Evolutionary conservation across 2,888 invertebrate genomes (phyloP).

Genomic region (Phrixothrix hirtus): DNA sequence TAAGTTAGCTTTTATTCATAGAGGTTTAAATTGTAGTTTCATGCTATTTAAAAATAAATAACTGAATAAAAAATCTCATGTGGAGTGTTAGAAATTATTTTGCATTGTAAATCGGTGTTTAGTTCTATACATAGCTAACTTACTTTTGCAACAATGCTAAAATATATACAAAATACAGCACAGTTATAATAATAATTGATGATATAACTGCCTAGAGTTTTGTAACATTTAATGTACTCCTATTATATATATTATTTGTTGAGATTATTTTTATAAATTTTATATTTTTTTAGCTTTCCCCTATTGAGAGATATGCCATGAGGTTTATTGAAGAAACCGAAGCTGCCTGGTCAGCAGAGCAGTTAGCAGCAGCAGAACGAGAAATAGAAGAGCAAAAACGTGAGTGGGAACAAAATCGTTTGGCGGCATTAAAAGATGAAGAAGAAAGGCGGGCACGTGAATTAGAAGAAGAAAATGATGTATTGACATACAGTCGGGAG

Average conservation of each 20-base stretch:
- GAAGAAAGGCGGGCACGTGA: conserved; percentile 64
- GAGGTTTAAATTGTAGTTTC: too few relatives aligned
- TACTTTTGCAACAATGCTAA: conserved; percentile 52
- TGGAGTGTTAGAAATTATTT: not conserved
- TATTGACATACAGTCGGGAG: conserved; percentile 75
- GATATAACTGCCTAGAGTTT: conserved; percentile 18
- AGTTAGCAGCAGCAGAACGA: conserved; percentile 84
- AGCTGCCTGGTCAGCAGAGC: conserved; percentile 79
- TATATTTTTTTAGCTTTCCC: conserved; percentile 71
- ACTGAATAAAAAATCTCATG: not conserved
- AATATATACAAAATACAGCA: conserved; percentile 51
- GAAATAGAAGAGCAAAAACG: conserved; percentile 84
- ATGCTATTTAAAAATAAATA: not conserved
- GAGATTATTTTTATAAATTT: conserved; percentile 3
- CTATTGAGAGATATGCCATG: conserved; percentile 95
- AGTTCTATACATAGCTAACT: conserved; percentile 19
- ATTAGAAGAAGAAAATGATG: conserved; percentile 64
- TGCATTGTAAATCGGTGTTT: conserved; percentile 27
- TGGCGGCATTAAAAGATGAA: conserved; percentile 70
- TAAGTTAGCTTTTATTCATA: too few relatives aligned
- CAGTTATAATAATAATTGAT: conserved; percentile 44
- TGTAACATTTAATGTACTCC: conserved; percentile 16
- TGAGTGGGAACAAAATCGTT: conserved; percentile 85
- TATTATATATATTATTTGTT: too few relatives aligned
- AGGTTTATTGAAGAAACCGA: conserved; percentile 87